Percentiles rank a stretch among this genome's conserved stretches.
Conservation (phyloP, 2,888 invertebrate species). For the Trissolcus japonicus region DNA sequence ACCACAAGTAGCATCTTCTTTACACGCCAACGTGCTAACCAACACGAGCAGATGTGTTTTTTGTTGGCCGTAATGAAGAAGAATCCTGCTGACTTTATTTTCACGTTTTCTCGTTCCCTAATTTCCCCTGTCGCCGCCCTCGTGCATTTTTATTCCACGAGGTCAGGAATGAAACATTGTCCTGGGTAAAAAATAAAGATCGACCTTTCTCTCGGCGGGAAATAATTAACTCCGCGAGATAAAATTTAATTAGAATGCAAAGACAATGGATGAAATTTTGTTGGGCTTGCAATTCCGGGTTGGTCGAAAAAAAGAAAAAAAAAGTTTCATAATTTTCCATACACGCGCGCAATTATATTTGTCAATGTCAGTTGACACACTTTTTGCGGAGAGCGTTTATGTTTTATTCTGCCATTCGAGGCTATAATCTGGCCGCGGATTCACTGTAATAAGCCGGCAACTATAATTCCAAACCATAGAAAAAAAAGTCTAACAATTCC, state of each 20-base stretch:
- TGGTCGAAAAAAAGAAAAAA: slow-evolving; percentile 20
- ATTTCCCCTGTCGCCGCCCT: too few species aligned
- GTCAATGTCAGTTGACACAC: slow-evolving; percentile 53
- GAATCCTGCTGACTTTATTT: slow-evolving; percentile 1
- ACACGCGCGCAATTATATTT: slow-evolving; percentile 47
- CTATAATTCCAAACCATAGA: slow-evolving; percentile 48
- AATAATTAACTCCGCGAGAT: too few species aligned
- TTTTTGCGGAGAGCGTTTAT: slow-evolving; percentile 43
- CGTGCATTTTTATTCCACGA: background rate
- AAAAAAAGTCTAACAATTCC: slow-evolving; percentile 45
- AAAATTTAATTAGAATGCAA: slow-evolving; percentile 2
- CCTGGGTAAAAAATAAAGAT: background rate
- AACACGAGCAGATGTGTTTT: slow-evolving; percentile 24
- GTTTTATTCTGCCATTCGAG: slow-evolving; percentile 44
- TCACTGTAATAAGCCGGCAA: slow-evolving; percentile 43
- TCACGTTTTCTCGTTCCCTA: too few species aligned
- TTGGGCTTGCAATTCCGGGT: slow-evolving; percentile 33
- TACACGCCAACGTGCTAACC: slow-evolving; percentile 29
- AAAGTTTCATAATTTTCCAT: slow-evolving; percentile 41
- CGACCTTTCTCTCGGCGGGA: too few species aligned
- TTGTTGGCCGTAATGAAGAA: too few species aligned
- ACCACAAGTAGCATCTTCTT: slow-evolving; percentile 47
- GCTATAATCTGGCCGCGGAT: slow-evolving; percentile 47
- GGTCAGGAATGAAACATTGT: background rate
- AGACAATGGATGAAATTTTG: slow-evolving; percentile 32